phyloP scores from a whole-genome alignment of 2,888 invertebrate genomes.

The Acrobasis repandana region DNA sequence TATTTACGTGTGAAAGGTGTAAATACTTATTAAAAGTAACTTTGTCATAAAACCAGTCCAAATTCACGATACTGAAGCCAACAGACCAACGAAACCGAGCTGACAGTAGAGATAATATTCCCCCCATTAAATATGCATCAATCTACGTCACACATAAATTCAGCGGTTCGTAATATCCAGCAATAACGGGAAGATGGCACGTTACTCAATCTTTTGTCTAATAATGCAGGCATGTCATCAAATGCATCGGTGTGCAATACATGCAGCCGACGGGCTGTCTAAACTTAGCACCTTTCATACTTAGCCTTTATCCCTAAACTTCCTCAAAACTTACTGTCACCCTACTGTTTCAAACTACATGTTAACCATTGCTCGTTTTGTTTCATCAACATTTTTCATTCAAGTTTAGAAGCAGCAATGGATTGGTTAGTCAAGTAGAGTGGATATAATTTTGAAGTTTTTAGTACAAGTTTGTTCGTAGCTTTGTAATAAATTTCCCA shows the following conservation, averaged over 20 bases:
- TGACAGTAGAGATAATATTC: not conserved
- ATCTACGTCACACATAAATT: not conserved
- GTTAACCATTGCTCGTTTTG: slow-evolving; percentile 4
- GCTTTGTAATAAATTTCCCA: slow-evolving; percentile 62
- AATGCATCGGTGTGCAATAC: slow-evolving; percentile 16
- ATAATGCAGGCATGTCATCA: slow-evolving; percentile 20
- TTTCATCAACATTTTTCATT: not conserved
- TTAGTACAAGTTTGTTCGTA: slow-evolving; percentile 41
- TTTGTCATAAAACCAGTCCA: too few relatives aligned
- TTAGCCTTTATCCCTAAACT: slow-evolving; percentile 43
- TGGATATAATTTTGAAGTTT: not conserved
- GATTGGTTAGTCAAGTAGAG: not conserved
- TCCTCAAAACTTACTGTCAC: slow-evolving; percentile 22
- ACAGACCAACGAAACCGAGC: not conserved
- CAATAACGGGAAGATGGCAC: slow-evolving; percentile 21
- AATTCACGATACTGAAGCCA: not conserved
- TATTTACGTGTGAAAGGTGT: too few relatives aligned
- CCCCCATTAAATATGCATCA: not conserved
- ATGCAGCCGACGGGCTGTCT: slow-evolving; percentile 42
- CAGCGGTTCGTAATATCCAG: slow-evolving; percentile 1
- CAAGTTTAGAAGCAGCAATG: slow-evolving; percentile 27
- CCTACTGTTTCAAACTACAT: not conserved
- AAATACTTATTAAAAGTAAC: too few relatives aligned
- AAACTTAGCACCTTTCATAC: slow-evolving; percentile 63
- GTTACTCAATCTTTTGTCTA: slow-evolving; percentile 25